phyloP scores from a whole-genome alignment of 2,888 invertebrate species.

The Invenusta paracnida region DNA sequence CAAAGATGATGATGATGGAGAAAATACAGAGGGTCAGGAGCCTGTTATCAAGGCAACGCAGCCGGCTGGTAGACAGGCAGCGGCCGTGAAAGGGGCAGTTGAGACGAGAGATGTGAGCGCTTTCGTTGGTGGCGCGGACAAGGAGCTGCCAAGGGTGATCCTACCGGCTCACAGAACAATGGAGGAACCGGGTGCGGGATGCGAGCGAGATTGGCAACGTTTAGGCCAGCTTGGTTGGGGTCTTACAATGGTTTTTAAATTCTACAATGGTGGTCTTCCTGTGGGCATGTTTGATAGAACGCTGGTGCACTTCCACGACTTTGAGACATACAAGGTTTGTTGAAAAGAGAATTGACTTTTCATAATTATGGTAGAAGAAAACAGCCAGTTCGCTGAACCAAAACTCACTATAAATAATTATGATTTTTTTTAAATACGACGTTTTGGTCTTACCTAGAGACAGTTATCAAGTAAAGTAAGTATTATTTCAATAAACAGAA shows the following conservation, averaged over 20 bases:
- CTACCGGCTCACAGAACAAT: background rate
- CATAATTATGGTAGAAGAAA: too few species aligned
- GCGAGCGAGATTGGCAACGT: background rate
- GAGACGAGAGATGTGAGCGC: background rate
- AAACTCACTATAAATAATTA: too few species aligned
- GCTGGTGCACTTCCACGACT: background rate
- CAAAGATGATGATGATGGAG: background rate
- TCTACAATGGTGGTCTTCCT: background rate
- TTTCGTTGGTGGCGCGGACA: background rate
- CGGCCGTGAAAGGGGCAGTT: background rate
- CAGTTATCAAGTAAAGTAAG: too few species aligned
- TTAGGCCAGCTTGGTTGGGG: background rate
- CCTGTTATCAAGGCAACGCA: background rate
- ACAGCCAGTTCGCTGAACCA: too few species aligned
- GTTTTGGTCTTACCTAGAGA: too few species aligned
- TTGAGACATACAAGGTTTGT: background rate
- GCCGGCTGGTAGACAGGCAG: background rate
- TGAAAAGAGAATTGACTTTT: too few species aligned
- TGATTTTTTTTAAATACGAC: too few species aligned
- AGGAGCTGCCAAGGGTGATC: background rate
- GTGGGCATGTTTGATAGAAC: background rate
- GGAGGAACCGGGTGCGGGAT: background rate
- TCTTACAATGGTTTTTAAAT: background rate
- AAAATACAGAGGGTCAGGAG: background rate
- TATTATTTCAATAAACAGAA: too few species aligned